These are phyloP conservation scores for Tiaroga cobitis DNA, from an alignment of 2,797 vertebrate species.

Conservation along the genomic window DNA sequence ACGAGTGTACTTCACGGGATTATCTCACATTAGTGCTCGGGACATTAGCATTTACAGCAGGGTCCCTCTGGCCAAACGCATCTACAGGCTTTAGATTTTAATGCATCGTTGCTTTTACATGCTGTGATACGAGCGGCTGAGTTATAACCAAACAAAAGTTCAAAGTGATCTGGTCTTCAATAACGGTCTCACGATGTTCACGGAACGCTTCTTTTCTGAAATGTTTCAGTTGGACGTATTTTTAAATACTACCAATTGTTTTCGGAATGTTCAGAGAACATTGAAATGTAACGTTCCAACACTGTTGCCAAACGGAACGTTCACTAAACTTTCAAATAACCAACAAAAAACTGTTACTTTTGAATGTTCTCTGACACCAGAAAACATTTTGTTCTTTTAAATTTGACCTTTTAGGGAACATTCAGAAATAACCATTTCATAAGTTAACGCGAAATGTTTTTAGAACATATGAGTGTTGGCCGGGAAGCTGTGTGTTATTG, in stretches of 20 bases:
- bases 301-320: neutral
- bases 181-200: neutral
- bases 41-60: constrained; percentile 40
- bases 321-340: neutral
- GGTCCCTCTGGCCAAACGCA: neutral
- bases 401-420: neutral
- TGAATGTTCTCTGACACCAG: too few species aligned
- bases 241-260: neutral
- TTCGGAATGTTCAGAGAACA: neutral
- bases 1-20: constrained; percentile 41
- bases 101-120: neutral
- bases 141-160: too few species aligned
- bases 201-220: neutral
- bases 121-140: neutral
- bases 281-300: neutral
- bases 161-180: neutral
- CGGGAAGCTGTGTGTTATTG: neutral
- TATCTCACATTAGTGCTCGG: constrained; percentile 54
- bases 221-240: too few species aligned
- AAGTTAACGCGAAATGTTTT: neutral
- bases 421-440: neutral
- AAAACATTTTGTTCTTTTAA: too few species aligned
- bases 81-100: neutral
- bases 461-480: neutral
- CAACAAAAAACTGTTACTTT: too few species aligned